Evolutionary conservation across 2,797 vertebrate species (phyloP), one percentile per base, ranked within the genome.

Genomic region (Poeciliopsis gracilis): DNA sequence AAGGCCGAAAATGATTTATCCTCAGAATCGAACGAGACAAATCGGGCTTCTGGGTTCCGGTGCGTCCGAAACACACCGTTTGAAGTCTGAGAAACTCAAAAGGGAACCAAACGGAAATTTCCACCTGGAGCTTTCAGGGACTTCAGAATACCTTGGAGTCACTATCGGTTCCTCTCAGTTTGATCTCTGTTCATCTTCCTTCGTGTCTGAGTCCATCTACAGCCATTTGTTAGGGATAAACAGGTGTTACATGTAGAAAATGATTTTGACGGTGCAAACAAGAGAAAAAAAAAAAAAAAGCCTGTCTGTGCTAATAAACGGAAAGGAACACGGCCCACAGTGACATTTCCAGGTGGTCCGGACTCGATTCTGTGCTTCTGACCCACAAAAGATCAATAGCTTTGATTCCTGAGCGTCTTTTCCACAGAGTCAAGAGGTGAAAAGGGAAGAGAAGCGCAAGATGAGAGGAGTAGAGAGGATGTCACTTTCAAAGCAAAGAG

Each of bases 301-400:
- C n/a, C 2, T 46, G 7, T 28, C 11, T 43, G 67, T 69, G 13
- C 23, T 46, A 25, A 47, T 23, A 33, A 63, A 25, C 0, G 46
- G 20, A 36, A 49, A 38, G 3, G 33, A 51, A 41, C 4, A 16
- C 3, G 23, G 9, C 10, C 71, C 28, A 33, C 11, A 16, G 30
- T 3, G 36, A 73, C 23, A 23, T 46, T 20, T 45, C 16, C 11
- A 33, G 41, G 30, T 59, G 5, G 25, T 9, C 1, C 59, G 5
- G 41, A 4, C 67, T 2, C 16, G 5, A 2, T 8, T 66, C 45
- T 51, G 45, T 10, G 61, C 63, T 69, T 55, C 30, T 2, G 4
- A 43, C 51, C 25, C 75, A 66, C 47, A 78, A 51, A 61, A 51
- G 67, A 85, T 84, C 82, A 43, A 55, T 15, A 28, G 25, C 67